phyloP scores from a whole-genome alignment of 64 coral and sea anemone genomes.

The Cladopsammia gracilis region DNA sequence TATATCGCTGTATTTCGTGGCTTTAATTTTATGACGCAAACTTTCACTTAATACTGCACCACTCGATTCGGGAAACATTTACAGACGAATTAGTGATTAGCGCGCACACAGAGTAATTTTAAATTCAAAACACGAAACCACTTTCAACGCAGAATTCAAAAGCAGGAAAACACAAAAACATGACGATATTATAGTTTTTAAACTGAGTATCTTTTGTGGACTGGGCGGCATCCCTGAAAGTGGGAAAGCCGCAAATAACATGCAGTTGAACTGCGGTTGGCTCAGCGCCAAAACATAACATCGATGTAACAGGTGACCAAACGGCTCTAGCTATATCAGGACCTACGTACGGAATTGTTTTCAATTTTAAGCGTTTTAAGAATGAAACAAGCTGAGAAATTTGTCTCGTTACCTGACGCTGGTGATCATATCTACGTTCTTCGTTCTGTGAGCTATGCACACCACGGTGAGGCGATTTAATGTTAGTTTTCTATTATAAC shows the following conservation, averaged over 20 bases:
- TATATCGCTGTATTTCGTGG: too few species aligned
- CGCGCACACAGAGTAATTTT: too few species aligned
- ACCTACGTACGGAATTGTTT: not conserved
- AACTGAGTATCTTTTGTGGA: not conserved
- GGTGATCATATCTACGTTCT: slow-evolving; percentile 72
- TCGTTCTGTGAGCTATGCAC: slow-evolving; percentile 61
- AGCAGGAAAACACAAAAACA: too few species aligned
- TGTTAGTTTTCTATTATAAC: too few species aligned
- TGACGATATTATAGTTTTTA: too few species aligned
- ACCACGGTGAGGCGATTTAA: slow-evolving; percentile 44
- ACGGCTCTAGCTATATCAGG: not conserved
- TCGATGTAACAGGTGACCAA: slow-evolving; percentile 4
- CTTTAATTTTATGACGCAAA: too few species aligned
- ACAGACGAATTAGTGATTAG: too few species aligned
- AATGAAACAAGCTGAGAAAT: slow-evolving; percentile 25
- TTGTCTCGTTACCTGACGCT: not conserved
- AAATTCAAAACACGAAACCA: too few species aligned
- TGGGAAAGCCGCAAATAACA: not conserved
- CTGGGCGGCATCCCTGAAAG: not conserved
- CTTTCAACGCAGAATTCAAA: too few species aligned
- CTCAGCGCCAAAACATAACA: not conserved
- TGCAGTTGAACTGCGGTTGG: not conserved
- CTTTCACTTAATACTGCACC: too few species aligned
- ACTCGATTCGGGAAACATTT: too few species aligned
- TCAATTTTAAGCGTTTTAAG: not conserved